Evolutionary conservation across 2,113 vertebrate species (phyloP).

Genomic region (Brienomyrus longianalis): DNA sequence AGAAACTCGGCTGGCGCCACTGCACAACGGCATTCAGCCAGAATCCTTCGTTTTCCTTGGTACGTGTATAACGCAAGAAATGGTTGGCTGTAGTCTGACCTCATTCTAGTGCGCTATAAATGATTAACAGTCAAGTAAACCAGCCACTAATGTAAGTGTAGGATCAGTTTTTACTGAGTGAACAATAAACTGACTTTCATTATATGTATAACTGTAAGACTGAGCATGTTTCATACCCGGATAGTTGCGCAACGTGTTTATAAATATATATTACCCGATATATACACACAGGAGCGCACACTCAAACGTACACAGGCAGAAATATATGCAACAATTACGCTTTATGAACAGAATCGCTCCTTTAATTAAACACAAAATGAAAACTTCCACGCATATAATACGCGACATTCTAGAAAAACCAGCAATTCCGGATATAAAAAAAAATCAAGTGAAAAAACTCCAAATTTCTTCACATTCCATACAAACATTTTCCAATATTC

Average conservation of each 20-base stretch:
- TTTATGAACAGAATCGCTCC: neutral
- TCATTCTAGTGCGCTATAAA: neutral
- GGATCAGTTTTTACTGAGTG: neutral
- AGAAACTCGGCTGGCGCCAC: neutral
- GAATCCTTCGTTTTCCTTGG: neutral
- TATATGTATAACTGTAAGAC: constrained; percentile 89
- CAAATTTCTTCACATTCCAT: neutral
- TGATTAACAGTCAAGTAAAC: neutral
- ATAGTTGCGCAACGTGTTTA: neutral
- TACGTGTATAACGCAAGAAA: neutral
- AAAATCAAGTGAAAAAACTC: neutral
- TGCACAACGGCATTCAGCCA: neutral
- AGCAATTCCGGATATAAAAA: neutral
- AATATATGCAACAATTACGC: neutral
- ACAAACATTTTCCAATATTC: constrained; percentile 33
- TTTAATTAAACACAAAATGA: constrained; percentile 16
- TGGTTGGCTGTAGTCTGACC: neutral
- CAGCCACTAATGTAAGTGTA: neutral
- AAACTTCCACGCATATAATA: constrained; percentile 10
- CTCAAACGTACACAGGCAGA: neutral
- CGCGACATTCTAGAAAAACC: constrained; percentile 14
- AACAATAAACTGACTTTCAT: constrained; percentile 34
- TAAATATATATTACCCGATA: neutral
- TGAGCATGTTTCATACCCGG: constrained; percentile 9
- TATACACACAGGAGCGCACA: neutral